These are phyloP conservation scores for Tenualosa ilisha DNA, from an alignment of 2,797 vertebrate genomes.

Conservation along the genomic window DNA sequence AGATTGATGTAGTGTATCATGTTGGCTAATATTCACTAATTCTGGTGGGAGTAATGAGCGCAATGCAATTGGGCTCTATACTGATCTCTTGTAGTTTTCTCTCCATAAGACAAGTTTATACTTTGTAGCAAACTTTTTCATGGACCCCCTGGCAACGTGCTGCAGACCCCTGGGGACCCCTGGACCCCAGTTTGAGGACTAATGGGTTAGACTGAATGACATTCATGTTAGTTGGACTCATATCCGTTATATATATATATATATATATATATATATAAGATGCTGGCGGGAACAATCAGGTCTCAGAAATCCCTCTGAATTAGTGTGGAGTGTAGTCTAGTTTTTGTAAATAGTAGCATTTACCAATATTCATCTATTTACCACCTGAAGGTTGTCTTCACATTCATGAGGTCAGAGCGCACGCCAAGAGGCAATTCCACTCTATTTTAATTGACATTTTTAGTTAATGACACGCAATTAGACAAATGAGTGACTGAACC, in stretches of 20 bases:
- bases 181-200: too few species aligned
- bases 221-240: neutral
- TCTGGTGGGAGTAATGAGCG: too few species aligned
- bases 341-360: neutral
- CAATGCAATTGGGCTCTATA: too few species aligned
- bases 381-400: constrained; percentile 14
- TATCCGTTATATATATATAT: neutral
- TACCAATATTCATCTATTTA: constrained; percentile 13
- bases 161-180: too few species aligned
- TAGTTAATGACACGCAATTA: constrained; percentile 22
- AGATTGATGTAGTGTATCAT: too few species aligned
- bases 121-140: too few species aligned
- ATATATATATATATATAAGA: neutral
- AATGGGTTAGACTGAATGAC: too few species aligned
- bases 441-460: constrained; percentile 23
- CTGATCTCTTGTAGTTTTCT: too few species aligned
- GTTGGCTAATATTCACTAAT: too few species aligned
- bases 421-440: constrained; percentile 9
- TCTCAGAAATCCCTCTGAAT: neutral
- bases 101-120: too few species aligned
- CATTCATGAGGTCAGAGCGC: neutral
- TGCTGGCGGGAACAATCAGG: neutral
- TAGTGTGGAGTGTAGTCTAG: neutral
- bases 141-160: too few species aligned
- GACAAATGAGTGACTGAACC: constrained; percentile 17